A percentile compares a stretch with the other conserved stretches of the same genome.
These are phyloP conservation scores for Sycobia sp. DNA, from an alignment of 1,140 invertebrate genomes.

Conservation along the genomic window DNA sequence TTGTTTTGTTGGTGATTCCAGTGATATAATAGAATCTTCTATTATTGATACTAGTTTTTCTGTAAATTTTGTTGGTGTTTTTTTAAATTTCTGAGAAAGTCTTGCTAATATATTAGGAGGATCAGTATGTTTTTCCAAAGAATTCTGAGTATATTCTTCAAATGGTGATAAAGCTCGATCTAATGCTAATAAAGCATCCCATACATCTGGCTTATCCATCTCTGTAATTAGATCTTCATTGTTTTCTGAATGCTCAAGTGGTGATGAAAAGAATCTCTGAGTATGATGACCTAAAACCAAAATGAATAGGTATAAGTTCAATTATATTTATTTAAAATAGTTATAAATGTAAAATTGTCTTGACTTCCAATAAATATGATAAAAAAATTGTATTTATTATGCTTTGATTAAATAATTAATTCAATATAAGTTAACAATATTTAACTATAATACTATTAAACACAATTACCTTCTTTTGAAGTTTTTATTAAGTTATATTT, in stretches of 20 bases:
- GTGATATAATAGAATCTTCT: conserved; percentile 45
- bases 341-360: not conserved
- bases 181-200: conserved; percentile 25
- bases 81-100: conserved; percentile 44
- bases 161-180: conserved; percentile 29
- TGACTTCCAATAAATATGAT: too few relatives aligned
- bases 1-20: conserved; percentile 29
- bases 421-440: not conserved
- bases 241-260: not conserved
- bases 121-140: not conserved
- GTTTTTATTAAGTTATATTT: too few relatives aligned
- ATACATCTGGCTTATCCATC: conserved; percentile 25
- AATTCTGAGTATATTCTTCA: conserved; percentile 7
- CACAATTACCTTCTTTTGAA: conserved; percentile 5
- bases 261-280: conserved; percentile 7
- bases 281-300: not conserved
- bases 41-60: conserved; percentile 49
- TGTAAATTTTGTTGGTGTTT: conserved; percentile 47
- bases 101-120: conserved; percentile 37
- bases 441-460: not conserved
- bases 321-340: not conserved
- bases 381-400: not conserved
- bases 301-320: not conserved
- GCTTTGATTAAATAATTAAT: not conserved
- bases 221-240: conserved; percentile 12